Base-by-base conservation (phyloP, 2,113 vertebrate species). In the Syngnathus scovelli region DNA sequence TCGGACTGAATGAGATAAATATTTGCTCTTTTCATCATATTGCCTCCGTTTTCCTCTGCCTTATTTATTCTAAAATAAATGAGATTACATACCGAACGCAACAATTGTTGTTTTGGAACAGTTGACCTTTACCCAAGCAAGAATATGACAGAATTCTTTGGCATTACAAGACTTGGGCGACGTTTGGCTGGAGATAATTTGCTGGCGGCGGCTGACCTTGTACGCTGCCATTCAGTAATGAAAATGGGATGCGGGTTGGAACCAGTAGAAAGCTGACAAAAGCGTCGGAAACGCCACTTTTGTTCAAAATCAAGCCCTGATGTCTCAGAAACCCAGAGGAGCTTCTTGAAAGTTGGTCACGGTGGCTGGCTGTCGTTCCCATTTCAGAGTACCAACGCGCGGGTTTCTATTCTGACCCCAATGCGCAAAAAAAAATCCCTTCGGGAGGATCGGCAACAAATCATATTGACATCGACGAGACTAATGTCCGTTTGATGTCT, bases 371-470 rank as follows among this genome's bases (percentile, higher is more conserved):
- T 12, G 52, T 55, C 21, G 19, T 23, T 13, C 7, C 11, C 10
- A 55, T 55, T 55, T 55, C 23, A 55, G 21, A 55, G 52, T 27
- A 9, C 4, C 1, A 55, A 23, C 52, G 23, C 27, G 21, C 5
- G 21, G 27, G 8, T 27, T 55, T 55, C 52, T 10, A 9, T 10
- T 27, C 13, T 27, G 21, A 55, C 21, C 52, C 21, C 21, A 55
- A 54, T 21, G 21, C 10, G 51, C n/a, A 33, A 33, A 23, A 19
- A 19, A 51, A 51, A 19, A 51, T 51, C 49, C 15, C 8, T 46
- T 41, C 41, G 41, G 41, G 37, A 3, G 3, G 58, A 62, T 44
- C 43, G 12, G 61, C 61, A 36, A 44, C 44, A 69, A 69, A 74
- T 65, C 54, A 38, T 2, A 39, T 7, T 16, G 56, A 27, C 46